Evolutionary conservation across 1,140 invertebrate genomes (phyloP).

Genomic region (Drosophila arizonae): DNA sequence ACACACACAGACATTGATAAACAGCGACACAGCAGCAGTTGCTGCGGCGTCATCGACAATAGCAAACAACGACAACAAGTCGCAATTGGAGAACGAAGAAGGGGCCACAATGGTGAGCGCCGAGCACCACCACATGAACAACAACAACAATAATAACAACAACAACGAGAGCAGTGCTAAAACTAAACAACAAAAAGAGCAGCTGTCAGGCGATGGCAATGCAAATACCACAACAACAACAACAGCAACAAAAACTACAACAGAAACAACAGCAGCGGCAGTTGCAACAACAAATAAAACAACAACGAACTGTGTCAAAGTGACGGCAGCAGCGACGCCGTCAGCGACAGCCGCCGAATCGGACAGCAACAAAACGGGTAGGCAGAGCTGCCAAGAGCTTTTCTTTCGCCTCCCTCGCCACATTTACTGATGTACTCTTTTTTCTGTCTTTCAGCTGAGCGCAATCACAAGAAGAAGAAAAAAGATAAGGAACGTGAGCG

Average conservation of each 20-base stretch:
- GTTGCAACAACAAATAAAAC: conserved; percentile 19
- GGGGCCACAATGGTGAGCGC: conserved; percentile 19
- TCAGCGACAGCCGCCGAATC: conserved; percentile 29
- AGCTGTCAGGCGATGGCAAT: conserved; percentile 53
- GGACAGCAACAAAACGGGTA: conserved; percentile 66
- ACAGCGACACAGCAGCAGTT: conserved; percentile 37
- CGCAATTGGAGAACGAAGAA: conserved; percentile 34
- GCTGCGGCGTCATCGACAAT: conserved; percentile 39
- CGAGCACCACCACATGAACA: conserved; percentile 29
- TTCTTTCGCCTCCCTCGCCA: neutral
- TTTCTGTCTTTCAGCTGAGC: conserved; percentile 45
- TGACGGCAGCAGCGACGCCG: conserved; percentile 29
- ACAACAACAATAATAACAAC: conserved; percentile 30
- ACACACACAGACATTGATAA: conserved; percentile 39
- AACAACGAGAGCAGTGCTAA: conserved; percentile 26
- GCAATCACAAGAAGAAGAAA: conserved; percentile 74
- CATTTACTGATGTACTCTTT: conserved; percentile 19
- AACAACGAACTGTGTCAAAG: conserved; percentile 47
- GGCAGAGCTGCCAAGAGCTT: conserved; percentile 44
- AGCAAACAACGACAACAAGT: conserved; percentile 35
- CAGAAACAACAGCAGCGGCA: neutral
- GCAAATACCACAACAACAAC: conserved; percentile 57
- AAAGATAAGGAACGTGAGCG: conserved; percentile 75
- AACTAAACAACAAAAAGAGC: conserved; percentile 29
- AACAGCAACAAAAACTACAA: conserved; percentile 15